Evolutionary conservation across 2,113 vertebrate genomes (phyloP), one percentile per base, ranked within the genome.

Genomic region (Patagioenas fasciata): DNA sequence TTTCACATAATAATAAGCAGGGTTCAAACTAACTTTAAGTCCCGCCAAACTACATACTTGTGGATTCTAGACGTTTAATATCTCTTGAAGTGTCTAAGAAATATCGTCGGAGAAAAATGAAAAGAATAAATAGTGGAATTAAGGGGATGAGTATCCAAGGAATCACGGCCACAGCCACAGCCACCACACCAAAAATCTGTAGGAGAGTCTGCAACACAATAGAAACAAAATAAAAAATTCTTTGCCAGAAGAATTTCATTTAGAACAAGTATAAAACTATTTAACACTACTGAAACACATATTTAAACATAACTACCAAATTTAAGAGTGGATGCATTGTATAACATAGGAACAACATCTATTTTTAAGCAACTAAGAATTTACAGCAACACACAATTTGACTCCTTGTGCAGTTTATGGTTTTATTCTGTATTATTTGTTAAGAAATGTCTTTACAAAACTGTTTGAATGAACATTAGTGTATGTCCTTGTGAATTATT

Each of bases 81-180:
- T 99, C 98, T 95, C 98, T 98, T 58, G 98, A 99, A 11, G 99
- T 99, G 91, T 97, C 96, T 94, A 99, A 98, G 97, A 99, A 99
- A 95, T 99, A 99, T 29, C 96, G 90, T 32, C 99, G 98, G 92
- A 99, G 98, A 92, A 98, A 91, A 95, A 99, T 96, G 97, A 99
- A 99, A 96, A 98, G 11, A 86, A 97, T 92, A 84, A 98, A 91
- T 32, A 99, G 98, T 42, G 98, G 98, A 95, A 98, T 79, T 81
- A 99, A 96, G 10, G 98, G 98, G 85, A 99, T 96, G 7, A 98
- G 97, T 80, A 99, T 98, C 98, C 98, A 99, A 57, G 99, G 99
- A 88, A 99, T 98, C 96, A 99, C 97, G 3, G 97, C 82, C n/a
- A 98, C 97, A 5, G 99, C 98, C 86, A 99, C 98, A 12, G 97